Conservation (phyloP, 1,140 invertebrate genomes). For the Cydia fagiglandana region DNA sequence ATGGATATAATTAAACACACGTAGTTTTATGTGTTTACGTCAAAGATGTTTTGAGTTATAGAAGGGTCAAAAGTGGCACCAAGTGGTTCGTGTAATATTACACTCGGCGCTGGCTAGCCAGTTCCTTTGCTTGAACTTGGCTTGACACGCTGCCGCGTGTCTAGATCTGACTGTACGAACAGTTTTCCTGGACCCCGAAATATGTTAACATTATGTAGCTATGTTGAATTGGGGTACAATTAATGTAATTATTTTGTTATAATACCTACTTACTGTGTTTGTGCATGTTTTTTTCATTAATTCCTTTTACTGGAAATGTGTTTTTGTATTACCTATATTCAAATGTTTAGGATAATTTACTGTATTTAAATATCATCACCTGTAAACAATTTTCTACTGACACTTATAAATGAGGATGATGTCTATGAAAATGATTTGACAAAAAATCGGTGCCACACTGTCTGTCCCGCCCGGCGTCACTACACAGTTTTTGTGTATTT, state of each 20-base stretch:
- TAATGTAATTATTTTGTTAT: neutral
- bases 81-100: no score
- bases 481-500: slow-evolving; percentile 60
- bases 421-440: slow-evolving; percentile 35
- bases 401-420: neutral
- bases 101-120: no score
- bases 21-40: no score
- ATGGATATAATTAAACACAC: no score
- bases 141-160: no score
- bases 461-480: slow-evolving; percentile 56
- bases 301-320: no score
- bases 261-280: neutral
- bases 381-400: neutral
- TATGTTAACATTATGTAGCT: neutral
- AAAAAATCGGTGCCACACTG: slow-evolving; percentile 72
- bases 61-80: no score
- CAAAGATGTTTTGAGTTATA: no score
- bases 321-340: no score
- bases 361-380: neutral
- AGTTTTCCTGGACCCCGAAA: slow-evolving; percentile 1
- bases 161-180: slow-evolving; percentile 51
- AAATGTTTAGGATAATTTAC: no score
- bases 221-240: neutral
- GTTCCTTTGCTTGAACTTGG: no score
- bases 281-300: no score